Conservation (phyloP, 1,140 invertebrate genomes). For the Heterodera carotae region DNA sequence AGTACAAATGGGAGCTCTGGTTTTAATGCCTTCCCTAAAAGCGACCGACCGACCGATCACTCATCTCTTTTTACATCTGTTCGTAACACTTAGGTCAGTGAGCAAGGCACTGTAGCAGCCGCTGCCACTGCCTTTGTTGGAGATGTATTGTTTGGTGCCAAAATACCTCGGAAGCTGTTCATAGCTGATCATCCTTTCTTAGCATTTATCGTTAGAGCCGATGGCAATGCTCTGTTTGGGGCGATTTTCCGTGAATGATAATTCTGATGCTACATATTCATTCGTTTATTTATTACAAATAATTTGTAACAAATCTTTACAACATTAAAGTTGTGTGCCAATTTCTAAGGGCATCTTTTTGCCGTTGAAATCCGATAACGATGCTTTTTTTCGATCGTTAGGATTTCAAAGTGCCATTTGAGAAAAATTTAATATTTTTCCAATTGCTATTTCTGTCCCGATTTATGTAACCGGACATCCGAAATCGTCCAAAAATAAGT, state of each 20-base stretch:
- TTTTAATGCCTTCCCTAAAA: too few relatives aligned
- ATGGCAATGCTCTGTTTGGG: conserved; percentile 5
- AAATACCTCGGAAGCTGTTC: conserved; percentile 17
- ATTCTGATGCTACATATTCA: too few relatives aligned
- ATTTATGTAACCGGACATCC: too few relatives aligned
- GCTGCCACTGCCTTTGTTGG: conserved; percentile 27
- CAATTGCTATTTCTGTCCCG: too few relatives aligned
- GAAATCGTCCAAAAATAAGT: not conserved
- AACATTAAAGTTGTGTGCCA: too few relatives aligned
- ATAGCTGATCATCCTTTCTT: conserved; percentile 35
- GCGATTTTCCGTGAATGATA: conserved; percentile 13
- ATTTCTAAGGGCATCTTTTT: too few relatives aligned
- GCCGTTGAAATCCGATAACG: too few relatives aligned
- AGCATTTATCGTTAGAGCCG: conserved; percentile 12
- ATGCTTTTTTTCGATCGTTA: too few relatives aligned
- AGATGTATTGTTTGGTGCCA: not conserved
- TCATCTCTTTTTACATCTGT: not conserved
- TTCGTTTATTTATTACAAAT: not conserved
- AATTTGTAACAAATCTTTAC: too few relatives aligned
- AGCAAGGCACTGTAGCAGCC: conserved; percentile 41
- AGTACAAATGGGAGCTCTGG: too few relatives aligned
- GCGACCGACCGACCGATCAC: not conserved
- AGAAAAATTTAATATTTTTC: too few relatives aligned
- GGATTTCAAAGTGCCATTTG: too few relatives aligned
- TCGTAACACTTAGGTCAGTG: conserved; percentile 27